Percentiles rank a stretch among this genome's conserved stretches.
Conservation (phyloP, 2,888 invertebrate species). For the Dryococelus australis region DNA sequence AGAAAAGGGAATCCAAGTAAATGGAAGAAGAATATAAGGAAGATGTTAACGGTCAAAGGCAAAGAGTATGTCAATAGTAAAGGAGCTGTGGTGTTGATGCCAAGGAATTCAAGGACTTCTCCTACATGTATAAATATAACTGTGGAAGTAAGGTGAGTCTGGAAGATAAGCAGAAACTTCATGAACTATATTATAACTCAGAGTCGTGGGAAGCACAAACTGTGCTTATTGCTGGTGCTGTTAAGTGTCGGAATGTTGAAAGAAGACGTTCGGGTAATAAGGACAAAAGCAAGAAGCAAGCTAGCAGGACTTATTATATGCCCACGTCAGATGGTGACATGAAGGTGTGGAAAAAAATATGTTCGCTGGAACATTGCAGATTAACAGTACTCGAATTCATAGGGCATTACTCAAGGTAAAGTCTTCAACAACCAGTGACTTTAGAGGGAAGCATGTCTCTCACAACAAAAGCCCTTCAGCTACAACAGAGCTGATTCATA, state of each 20-base stretch:
- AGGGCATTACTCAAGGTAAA: constrained; percentile 17
- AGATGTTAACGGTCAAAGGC: neutral
- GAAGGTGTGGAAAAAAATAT: too few relatives aligned
- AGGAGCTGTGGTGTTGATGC: neutral
- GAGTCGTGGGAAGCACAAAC: too few relatives aligned
- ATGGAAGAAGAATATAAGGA: constrained; percentile 16
- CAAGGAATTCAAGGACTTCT: constrained; percentile 13
- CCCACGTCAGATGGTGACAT: constrained; percentile 6
- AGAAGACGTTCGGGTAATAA: neutral
- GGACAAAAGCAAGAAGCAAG: constrained; percentile 1
- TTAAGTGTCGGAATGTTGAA: constrained; percentile 18
- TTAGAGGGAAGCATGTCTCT: constrained; percentile 21
- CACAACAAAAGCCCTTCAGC: neutral
- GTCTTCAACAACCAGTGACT: neutral
- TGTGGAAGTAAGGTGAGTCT: too few relatives aligned
- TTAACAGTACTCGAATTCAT: constrained; percentile 24
- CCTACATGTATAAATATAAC: neutral
- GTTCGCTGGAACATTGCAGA: too few relatives aligned
- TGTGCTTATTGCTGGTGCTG: too few relatives aligned
- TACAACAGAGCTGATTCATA: neutral
- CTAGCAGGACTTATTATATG: constrained; percentile 20
- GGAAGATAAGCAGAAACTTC: too few relatives aligned
- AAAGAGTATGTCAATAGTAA: constrained; percentile 19
- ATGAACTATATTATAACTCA: too few relatives aligned
- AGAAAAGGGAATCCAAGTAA: too few relatives aligned